Evolutionary conservation across 2,888 invertebrate genomes (phyloP), one percentile per base, ranked within the genome.

Genomic region (Campoletis raptor): DNA sequence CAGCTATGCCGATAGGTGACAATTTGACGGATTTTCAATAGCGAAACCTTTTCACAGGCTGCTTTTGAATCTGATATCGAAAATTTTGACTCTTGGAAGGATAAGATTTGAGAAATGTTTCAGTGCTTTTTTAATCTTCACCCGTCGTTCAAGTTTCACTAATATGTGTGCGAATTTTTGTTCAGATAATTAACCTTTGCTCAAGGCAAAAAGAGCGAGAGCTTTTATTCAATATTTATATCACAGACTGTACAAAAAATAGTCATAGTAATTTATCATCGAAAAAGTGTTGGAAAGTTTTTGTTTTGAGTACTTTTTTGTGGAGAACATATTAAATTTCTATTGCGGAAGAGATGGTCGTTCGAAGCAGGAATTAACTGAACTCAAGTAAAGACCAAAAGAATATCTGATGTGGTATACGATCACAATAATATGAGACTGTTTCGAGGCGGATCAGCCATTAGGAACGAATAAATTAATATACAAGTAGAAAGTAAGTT

Each of bases 381-480:
- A 54, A 54, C 30, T 10, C 10, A 70, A 70, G 40, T 36, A 45
- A 61, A 72, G 61, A 61, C 30, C 37, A 79, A 70, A 40, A 42
- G 30, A 42, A 69, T 42, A 61, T 21, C 52, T 69, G 74, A 76
- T 72, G 42, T 70, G 45, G 70, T 67, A 30, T 37, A 74, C 74
- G 81, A 30, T 67, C 85, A 52, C 36, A 74, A 52, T 82, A 61
- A 82, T 82, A 64, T 30, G 61, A 37, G 78, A 21, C 73, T 42
- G 77, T 30, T 66, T 64, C 52, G 78, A 24, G 54, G 30, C 36
- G 69, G 57, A 73, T 42, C 83, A 69, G 72, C 77, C 74, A 88
- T 86, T 87, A 85, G 83, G 66, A 83, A 64, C 77, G 87, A 86
- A 88, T 85, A 88, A 89, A 88, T 88, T 86, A 82, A 88, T 88